These are phyloP conservation scores for Eupithecia centaureata DNA, from an alignment of 2,888 invertebrate genomes.

Conservation along the genomic window DNA sequence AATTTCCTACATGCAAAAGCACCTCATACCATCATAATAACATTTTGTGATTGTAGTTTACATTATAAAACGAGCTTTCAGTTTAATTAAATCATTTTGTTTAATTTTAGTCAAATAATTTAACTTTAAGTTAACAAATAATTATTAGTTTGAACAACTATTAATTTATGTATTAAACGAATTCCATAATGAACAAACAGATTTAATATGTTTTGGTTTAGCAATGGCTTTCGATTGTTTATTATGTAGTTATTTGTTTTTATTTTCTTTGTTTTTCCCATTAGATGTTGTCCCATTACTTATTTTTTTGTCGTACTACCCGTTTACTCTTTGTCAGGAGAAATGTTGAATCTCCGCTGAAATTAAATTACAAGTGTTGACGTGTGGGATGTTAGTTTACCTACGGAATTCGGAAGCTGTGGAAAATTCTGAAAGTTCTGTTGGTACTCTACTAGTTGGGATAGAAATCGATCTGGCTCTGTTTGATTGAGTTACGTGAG, in stretches of 20 bases:
- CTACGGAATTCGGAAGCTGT: slow-evolving; percentile 17
- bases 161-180: too few relatives aligned
- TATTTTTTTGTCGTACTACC: neutral
- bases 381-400: slow-evolving; percentile 31
- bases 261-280: neutral
- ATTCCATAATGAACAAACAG: too few relatives aligned
- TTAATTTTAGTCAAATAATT: too few relatives aligned
- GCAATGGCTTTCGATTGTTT: too few relatives aligned
- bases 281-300: neutral
- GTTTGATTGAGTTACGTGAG: slow-evolving; percentile 32
- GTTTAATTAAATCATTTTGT: neutral
- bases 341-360: slow-evolving; percentile 27
- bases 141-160: too few relatives aligned
- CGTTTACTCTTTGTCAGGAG: slow-evolving; percentile 18
- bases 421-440: slow-evolving; percentile 30
- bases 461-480: slow-evolving; percentile 27
- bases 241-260: neutral
- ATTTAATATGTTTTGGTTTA: too few relatives aligned
- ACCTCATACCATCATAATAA: neutral
- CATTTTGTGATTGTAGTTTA: neutral
- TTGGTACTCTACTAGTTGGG: slow-evolving; percentile 26
- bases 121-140: too few relatives aligned
- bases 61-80: neutral
- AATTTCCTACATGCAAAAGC: neutral
- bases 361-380: slow-evolving; percentile 41